phyloP scores from a whole-genome alignment of 2,888 invertebrate genomes.

The Microctonus hyperodae region DNA sequence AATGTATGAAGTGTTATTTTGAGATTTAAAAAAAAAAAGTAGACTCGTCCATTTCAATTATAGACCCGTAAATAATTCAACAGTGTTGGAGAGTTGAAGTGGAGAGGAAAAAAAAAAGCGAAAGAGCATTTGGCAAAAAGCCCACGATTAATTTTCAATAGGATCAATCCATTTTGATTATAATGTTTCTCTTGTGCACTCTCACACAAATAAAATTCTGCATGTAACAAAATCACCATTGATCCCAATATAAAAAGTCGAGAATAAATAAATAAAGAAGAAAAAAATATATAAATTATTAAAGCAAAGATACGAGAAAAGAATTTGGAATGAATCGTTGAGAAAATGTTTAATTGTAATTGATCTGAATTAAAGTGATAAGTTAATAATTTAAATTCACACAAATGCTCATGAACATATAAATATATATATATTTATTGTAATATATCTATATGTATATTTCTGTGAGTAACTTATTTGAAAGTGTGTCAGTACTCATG shows the following conservation, averaged over 20 bases:
- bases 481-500: not conserved
- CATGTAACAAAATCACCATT: no score
- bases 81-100: not conserved
- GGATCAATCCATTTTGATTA: slow-evolving; percentile 1
- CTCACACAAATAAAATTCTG: no score
- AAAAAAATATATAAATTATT: not conserved
- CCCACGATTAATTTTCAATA: not conserved
- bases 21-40: not conserved
- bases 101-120: not conserved
- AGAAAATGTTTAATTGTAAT: no score
- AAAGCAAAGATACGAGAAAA: not conserved
- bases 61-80: slow-evolving; percentile 16
- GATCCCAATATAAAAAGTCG: no score
- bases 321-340: not conserved
- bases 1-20: no score
- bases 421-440: not conserved
- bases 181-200: no score
- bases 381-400: no score
- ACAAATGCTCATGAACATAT: no score
- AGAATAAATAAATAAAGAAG: not conserved
- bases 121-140: not conserved
- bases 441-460: no score
- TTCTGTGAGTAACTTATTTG: not conserved
- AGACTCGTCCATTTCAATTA: slow-evolving; percentile 11
- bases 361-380: no score